Evolutionary conservation across 2,797 vertebrate species (phyloP).

Genomic region (Syngnathus acus): DNA sequence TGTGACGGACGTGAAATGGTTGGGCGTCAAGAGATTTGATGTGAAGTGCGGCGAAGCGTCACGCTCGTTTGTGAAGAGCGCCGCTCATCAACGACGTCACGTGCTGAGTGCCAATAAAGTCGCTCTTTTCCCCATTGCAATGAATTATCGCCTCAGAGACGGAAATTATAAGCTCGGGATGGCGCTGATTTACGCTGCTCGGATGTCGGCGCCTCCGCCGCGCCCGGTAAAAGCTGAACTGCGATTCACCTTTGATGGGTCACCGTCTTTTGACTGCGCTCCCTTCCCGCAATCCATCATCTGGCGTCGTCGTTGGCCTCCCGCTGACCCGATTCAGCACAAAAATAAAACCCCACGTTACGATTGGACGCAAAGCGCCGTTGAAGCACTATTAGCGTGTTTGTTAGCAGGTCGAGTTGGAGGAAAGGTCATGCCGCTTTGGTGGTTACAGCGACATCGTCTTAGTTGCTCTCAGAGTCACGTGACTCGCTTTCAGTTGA

Average conservation of each 20-base stretch:
- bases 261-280: background rate
- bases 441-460: no score
- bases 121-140: background rate
- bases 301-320: background rate
- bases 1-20: no score
- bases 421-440: no score
- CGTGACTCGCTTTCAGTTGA: no score
- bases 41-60: background rate
- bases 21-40: background rate
- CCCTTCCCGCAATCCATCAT: background rate
- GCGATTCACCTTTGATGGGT: background rate
- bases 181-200: background rate
- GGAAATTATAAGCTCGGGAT: background rate
- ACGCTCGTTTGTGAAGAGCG: background rate
- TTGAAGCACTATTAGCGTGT: no score
- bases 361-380: no score
- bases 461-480: no score
- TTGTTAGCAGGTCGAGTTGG: background rate
- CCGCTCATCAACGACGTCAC: background rate
- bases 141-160: background rate
- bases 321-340: background rate
- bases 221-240: background rate
- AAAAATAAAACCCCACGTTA: background rate
- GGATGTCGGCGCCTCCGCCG: background rate
- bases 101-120: background rate